These are phyloP conservation scores for Polydesmus complanatus DNA, from an alignment of 2,888 invertebrate species.

Conservation along the genomic window DNA sequence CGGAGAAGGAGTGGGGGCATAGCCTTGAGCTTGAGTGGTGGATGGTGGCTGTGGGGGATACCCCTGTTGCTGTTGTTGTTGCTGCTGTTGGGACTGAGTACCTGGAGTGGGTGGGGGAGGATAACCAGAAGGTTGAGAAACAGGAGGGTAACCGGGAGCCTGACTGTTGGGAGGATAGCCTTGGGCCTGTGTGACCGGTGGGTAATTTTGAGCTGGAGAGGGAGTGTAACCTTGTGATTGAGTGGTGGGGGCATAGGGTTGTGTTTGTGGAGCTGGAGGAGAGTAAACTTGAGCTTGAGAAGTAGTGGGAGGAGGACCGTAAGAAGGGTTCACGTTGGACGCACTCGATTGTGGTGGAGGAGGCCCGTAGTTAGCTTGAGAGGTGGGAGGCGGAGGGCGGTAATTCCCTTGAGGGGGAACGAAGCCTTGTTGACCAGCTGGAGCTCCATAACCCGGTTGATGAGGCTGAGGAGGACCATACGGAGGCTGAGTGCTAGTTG, in stretches of 20 bases:
- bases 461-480: constrained; percentile 1
- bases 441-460: constrained; percentile 9
- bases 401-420: constrained; percentile 7
- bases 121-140: not conserved
- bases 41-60: constrained; percentile 7
- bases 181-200: not conserved
- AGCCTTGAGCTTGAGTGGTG: constrained; percentile 16
- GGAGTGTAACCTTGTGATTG: constrained; percentile 16
- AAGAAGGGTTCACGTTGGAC: not conserved
- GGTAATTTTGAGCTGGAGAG: constrained; percentile 1
- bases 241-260: constrained; percentile 12
- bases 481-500: not conserved
- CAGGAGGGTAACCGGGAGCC: not conserved
- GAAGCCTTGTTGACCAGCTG: constrained; percentile 16
- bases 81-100: constrained; percentile 3
- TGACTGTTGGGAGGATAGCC: not conserved
- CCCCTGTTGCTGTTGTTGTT: constrained; percentile 8
- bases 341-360: constrained; percentile 2
- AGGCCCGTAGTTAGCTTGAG: constrained; percentile 3
- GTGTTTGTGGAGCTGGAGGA: constrained; percentile 8
- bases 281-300: constrained; percentile 10
- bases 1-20: constrained; percentile 6
- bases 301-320: constrained; percentile 7
- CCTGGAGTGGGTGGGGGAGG: constrained; percentile 11
- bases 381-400: not conserved